A percentile compares a stretch with the other conserved stretches of the same genome.
These are phyloP conservation scores for Lithobates sylvaticus DNA, from an alignment of 2,797 vertebrate genomes.

Conservation along the genomic window DNA sequence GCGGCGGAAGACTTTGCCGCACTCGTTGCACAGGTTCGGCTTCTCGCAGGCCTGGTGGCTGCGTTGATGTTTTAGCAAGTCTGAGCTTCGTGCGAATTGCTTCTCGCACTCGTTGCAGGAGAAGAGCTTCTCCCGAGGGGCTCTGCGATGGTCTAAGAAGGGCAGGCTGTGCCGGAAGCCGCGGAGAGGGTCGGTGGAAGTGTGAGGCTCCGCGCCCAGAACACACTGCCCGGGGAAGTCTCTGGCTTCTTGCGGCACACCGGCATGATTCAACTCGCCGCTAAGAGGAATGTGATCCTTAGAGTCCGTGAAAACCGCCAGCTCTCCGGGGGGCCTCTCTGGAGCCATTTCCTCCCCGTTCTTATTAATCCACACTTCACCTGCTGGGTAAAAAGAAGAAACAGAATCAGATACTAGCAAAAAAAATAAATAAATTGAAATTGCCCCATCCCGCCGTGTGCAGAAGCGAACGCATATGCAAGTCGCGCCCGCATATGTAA, in stretches of 20 bases:
- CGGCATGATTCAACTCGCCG: neutral
- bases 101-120: constrained; percentile 56
- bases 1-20: constrained; percentile 73
- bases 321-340: neutral
- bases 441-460: too few species aligned
- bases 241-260: too few species aligned
- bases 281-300: constrained; percentile 5
- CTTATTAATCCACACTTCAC: constrained; percentile 54
- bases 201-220: constrained; percentile 26
- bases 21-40: constrained; percentile 72
- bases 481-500: too few species aligned
- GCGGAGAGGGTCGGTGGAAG: constrained; percentile 27
- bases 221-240: neutral
- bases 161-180: constrained; percentile 33
- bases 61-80: constrained; percentile 69
- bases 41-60: constrained; percentile 66
- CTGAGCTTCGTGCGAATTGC: constrained; percentile 55
- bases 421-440: too few species aligned
- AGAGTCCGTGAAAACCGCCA: neutral
- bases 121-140: constrained; percentile 46
- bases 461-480: too few species aligned
- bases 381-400: neutral
- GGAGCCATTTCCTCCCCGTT: constrained; percentile 41
- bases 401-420: neutral
- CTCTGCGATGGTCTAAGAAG: constrained; percentile 23